Conservation (phyloP, 2,113 vertebrate species). For the Pithys albifrons region DNA sequence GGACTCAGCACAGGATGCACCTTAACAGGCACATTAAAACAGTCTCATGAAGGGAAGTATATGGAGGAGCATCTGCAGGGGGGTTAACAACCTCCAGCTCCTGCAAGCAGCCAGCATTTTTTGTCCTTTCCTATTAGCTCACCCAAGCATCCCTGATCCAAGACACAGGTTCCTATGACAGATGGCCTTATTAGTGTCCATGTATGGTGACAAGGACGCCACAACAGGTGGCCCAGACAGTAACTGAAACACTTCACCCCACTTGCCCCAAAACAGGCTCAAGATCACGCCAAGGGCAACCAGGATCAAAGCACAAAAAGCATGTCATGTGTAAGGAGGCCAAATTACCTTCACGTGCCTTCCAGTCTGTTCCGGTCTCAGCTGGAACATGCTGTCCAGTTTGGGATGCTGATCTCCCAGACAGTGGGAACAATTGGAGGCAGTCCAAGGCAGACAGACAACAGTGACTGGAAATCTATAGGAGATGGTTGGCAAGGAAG, state of each 20-base stretch:
- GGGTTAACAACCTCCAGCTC: neutral
- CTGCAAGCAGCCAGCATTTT: neutral
- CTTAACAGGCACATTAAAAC: neutral
- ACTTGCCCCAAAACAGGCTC: neutral
- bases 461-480: conserved; percentile 43
- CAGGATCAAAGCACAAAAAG: neutral
- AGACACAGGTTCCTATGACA: neutral
- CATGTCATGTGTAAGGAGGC: rapidly evolving
- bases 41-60: neutral
- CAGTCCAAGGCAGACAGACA: conserved; percentile 38
- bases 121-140: conserved; percentile 27
- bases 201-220: neutral
- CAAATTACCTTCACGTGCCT: neutral
- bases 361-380: neutral
- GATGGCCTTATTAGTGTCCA: neutral
- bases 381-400: neutral
- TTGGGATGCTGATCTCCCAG: conserved; percentile 26
- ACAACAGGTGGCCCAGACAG: neutral
- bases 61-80: neutral
- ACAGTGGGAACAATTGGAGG: neutral
- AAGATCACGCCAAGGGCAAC: conserved; percentile 14
- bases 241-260: neutral
- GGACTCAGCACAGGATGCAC: neutral
- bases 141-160: neutral
- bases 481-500: conserved; percentile 6